These are phyloP conservation scores for Vicugna pacos DNA, from an alignment of 2,113 vertebrate species.

Conservation along the genomic window DNA sequence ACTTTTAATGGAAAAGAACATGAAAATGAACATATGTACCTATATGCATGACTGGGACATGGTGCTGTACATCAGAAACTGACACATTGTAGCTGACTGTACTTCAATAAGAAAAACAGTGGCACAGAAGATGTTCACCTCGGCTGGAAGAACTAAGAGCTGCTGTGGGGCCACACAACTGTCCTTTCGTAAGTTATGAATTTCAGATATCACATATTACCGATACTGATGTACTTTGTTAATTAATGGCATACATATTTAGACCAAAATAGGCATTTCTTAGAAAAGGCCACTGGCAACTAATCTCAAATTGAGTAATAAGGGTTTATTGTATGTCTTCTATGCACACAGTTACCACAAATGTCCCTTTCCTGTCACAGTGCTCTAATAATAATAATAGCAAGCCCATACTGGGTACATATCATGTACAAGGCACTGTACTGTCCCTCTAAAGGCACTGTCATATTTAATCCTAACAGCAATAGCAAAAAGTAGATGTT, in stretches of 20 bases:
- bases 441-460: background rate
- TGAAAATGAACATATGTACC: too few relatives aligned
- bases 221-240: background rate
- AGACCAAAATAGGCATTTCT: background rate
- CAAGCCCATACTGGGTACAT: background rate
- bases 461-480: background rate
- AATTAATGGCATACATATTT: background rate
- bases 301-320: background rate
- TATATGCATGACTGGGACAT: too few relatives aligned
- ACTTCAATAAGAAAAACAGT: background rate
- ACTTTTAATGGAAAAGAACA: too few relatives aligned
- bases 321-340: background rate
- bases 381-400: background rate
- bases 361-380: background rate
- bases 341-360: background rate
- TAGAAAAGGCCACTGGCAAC: background rate
- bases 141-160: background rate
- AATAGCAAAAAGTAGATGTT: background rate
- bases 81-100: too few relatives aligned
- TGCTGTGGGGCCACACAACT: background rate
- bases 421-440: background rate
- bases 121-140: background rate
- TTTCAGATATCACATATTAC: background rate
- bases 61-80: too few relatives aligned
- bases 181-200: background rate